Conservation (phyloP, 2,888 invertebrate genomes). For the Melieria picta region DNA sequence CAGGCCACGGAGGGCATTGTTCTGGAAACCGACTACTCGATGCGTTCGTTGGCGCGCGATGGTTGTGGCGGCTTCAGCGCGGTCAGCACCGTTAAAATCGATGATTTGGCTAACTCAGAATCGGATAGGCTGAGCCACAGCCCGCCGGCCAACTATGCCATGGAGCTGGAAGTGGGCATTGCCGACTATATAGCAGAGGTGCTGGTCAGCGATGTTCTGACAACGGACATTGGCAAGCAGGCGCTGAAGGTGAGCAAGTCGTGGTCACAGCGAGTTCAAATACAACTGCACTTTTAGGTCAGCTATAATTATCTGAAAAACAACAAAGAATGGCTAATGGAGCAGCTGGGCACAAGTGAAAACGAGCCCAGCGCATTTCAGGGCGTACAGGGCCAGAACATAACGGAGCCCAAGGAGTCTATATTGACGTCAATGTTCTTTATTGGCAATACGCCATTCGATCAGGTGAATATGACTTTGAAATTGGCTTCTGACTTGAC, state of each 20-base stretch:
- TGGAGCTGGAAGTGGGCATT: constrained; percentile 66
- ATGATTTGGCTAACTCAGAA: constrained; percentile 55
- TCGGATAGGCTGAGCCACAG: constrained; percentile 60
- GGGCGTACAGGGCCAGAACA: constrained; percentile 64
- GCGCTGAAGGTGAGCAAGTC: constrained; percentile 65
- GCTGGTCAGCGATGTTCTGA: constrained; percentile 73
- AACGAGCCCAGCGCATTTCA: constrained; percentile 58
- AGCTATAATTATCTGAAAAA: constrained; percentile 77
- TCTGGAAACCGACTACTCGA: constrained; percentile 55
- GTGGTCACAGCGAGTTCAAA: background rate
- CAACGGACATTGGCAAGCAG: constrained; percentile 71
- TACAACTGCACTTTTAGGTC: constrained; percentile 66
- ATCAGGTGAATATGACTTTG: constrained; percentile 70
- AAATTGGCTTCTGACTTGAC: background rate
- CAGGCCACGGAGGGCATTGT: constrained; percentile 69
- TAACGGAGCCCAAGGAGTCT: constrained; percentile 65
- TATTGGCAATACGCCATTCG: constrained; percentile 78
- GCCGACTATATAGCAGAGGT: constrained; percentile 68
- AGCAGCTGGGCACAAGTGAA: constrained; percentile 68
- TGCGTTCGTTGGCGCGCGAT: constrained; percentile 40
- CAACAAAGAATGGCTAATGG: constrained; percentile 76
- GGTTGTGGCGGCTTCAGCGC: constrained; percentile 55
- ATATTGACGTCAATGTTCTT: constrained; percentile 83
- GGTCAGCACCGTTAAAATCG: constrained; percentile 62
- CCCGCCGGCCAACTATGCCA: constrained; percentile 58